phyloP scores from a whole-genome alignment of 2,888 invertebrate species.

The Balanococcus diminutus region DNA sequence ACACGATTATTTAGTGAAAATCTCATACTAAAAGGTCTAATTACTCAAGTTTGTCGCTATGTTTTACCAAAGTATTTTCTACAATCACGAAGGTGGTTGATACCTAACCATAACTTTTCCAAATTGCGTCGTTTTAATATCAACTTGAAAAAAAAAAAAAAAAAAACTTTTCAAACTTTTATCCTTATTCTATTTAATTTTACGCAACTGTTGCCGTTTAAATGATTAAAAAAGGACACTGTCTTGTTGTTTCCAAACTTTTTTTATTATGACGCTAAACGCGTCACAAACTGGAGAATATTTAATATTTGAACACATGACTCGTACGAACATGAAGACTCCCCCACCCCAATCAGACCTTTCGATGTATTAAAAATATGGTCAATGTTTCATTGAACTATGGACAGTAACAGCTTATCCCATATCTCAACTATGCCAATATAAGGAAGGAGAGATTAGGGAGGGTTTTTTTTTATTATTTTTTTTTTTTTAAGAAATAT shows the following conservation, averaged over 20 bases:
- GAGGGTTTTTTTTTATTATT: too few species aligned
- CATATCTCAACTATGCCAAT: too few species aligned
- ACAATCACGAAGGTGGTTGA: not conserved
- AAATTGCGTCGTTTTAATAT: not conserved
- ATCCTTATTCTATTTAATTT: not conserved
- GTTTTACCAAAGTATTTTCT: not conserved
- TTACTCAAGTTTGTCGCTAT: not conserved
- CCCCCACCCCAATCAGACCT: too few species aligned
- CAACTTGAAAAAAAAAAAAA: not conserved
- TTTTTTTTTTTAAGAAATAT: too few species aligned
- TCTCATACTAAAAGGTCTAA: not conserved
- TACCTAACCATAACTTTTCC: not conserved
- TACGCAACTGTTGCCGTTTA: not conserved
- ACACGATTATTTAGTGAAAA: too few species aligned
- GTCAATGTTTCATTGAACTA: too few species aligned
- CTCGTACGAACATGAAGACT: not conserved
- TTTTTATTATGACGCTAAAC: conserved; percentile 1
- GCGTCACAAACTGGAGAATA: not conserved
- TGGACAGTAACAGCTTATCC: too few species aligned
- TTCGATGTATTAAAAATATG: too few species aligned
- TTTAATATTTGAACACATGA: not conserved
- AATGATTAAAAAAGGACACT: not conserved
- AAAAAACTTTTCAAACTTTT: not conserved
- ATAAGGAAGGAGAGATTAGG: too few species aligned
- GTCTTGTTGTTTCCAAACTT: not conserved